Percentiles rank a stretch among this genome's conserved stretches.
Conservation (phyloP, 2,888 invertebrate species). For the Quadriops clusia region DNA sequence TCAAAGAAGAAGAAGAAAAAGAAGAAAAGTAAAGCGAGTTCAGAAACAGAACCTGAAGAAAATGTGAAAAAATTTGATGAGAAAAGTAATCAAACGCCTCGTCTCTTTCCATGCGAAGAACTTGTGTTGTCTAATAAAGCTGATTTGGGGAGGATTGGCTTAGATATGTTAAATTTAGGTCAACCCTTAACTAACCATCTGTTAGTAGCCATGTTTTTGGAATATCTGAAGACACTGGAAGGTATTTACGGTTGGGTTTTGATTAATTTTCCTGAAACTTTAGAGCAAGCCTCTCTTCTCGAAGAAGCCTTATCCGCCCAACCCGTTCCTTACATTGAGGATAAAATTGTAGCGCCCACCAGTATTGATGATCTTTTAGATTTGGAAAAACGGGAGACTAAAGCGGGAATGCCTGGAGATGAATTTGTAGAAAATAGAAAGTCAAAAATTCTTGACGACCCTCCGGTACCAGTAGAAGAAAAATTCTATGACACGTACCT, state of each 20-base stretch:
- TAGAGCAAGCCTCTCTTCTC: slow-evolving; percentile 45
- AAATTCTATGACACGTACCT: slow-evolving; percentile 42
- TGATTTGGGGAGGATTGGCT: slow-evolving; percentile 43
- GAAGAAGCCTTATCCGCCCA: slow-evolving; percentile 48
- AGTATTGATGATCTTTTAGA: slow-evolving; percentile 23
- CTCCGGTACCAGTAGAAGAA: slow-evolving; percentile 27
- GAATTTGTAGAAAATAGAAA: slow-evolving; percentile 37
- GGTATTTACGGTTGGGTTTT: slow-evolving; percentile 46
- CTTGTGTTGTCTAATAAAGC: slow-evolving; percentile 40
- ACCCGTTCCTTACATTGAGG: slow-evolving; percentile 31
- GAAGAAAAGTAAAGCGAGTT: slow-evolving; percentile 12
- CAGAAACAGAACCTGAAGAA: slow-evolving; percentile 1
- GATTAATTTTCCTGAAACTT: slow-evolving; percentile 49
- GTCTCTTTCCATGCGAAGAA: slow-evolving; percentile 46
- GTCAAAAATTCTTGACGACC: slow-evolving; percentile 44
- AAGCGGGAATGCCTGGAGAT: slow-evolving; percentile 15
- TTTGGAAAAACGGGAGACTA: slow-evolving; percentile 15
- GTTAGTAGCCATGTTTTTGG: slow-evolving; percentile 45
- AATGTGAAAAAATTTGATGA: slow-evolving; percentile 5
- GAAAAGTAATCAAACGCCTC: slow-evolving; percentile 51
- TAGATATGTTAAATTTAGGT: slow-evolving; percentile 43
- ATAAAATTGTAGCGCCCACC: no score
- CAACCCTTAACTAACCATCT: slow-evolving; percentile 40
- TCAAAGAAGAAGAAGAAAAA: slow-evolving; percentile 12
- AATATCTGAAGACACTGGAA: slow-evolving; percentile 44